Evolutionary conservation across 2,113 vertebrate genomes (phyloP), one percentile per base, ranked within the genome.

Genomic region (Pyrgilauda ruficollis): DNA sequence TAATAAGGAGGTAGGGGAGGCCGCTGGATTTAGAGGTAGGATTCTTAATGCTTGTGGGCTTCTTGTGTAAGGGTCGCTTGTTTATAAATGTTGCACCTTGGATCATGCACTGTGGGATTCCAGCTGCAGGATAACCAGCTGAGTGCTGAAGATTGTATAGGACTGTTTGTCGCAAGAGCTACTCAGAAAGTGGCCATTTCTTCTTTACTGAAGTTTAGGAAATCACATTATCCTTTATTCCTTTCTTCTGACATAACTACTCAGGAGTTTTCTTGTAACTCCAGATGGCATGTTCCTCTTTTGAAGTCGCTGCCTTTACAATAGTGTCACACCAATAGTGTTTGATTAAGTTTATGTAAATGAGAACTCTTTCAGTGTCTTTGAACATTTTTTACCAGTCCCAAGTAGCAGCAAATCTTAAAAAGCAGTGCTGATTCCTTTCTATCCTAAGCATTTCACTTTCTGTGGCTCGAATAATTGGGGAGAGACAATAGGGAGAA

Each of bases 331-430:
- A 76, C 95, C 84, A 44, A 15, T 72, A 78, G 30, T 41, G 66
- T 96, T 97, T 93, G 90, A 84, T 89, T 89, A 91, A 50, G 30
- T 91, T 82, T 64, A 76, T 85, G 81, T 87, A 91, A 85, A 93
- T 90, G 41, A 92, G 58, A 58, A 73, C 64, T 85, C n/a, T 73
- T 15, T 80, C 27, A 53, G n/a, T 95, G 69, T 81, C 74, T 96
- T 89, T 91, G 64, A 89, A 75, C 27, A 28, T 70, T 33, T 81
- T 81, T 84, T 85, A 73, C 39, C 22, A 72, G 56, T 84, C 44
- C 12, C 47, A 76, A 44, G 22, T 62, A 79, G 44, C 53, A 89
- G 74, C 44, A 93, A 85, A 73, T 56, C 31, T 72, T 7, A 85
- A 87, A 91, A 90, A 82, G 17, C 31, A 52, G 35, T 66, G 33